Conservation (phyloP, 2,888 invertebrate species). For the Strigamia crassipes region DNA sequence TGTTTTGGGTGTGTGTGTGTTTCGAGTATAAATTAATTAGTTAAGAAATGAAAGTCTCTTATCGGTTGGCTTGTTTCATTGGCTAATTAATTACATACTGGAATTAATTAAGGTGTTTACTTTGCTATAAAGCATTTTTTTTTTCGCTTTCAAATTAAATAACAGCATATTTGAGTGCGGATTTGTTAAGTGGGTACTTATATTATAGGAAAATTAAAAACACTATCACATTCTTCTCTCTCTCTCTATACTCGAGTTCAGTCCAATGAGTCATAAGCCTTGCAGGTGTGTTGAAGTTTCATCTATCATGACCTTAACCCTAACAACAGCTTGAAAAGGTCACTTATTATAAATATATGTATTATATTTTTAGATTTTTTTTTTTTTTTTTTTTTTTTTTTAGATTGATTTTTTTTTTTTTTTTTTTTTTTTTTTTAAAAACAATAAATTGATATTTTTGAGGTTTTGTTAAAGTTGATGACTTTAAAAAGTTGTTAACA, state of each 20-base stretch:
- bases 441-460: too few species aligned
- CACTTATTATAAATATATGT: neutral
- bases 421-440: too few species aligned
- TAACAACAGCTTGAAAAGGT: constrained; percentile 23
- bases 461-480: too few species aligned
- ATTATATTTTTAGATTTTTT: neutral
- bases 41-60: neutral
- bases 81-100: neutral
- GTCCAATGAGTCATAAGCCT: constrained; percentile 11
- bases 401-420: too few species aligned
- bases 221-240: constrained; percentile 9
- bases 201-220: neutral
- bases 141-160: too few species aligned
- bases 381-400: neutral
- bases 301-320: constrained; percentile 22
- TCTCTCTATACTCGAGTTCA: constrained; percentile 17
- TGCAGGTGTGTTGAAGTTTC: constrained; percentile 30
- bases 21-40: neutral
- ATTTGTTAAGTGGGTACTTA: neutral
- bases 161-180: neutral
- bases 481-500: too few species aligned
- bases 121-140: neutral
- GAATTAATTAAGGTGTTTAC: neutral
- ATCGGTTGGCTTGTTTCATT: neutral
- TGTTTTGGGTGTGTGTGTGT: too few species aligned